Conservation (phyloP, 2,888 invertebrate species). For the Scelioninae gen. 1 region DNA sequence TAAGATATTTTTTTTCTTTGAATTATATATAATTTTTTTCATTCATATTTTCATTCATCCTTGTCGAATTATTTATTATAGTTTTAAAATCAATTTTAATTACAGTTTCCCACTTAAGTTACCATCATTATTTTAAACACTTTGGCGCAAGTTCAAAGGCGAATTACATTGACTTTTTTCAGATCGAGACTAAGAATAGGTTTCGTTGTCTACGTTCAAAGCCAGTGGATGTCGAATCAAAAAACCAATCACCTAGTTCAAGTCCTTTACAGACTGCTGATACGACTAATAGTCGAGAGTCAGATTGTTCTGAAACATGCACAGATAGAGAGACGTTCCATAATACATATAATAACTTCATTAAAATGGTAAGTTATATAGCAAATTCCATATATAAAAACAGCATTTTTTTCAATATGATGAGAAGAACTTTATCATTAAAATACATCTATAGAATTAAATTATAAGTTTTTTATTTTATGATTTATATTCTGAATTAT, state of each 20-base stretch:
- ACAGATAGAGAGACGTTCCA: conserved; percentile 74
- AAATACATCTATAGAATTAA: too few species aligned
- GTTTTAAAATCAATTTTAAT: not conserved
- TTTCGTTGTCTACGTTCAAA: conserved; percentile 81
- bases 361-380: too few species aligned
- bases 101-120: conserved; percentile 20
- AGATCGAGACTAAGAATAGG: conserved; percentile 82
- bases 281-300: conserved; percentile 50
- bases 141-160: conserved; percentile 67
- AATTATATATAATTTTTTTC: too few species aligned
- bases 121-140: conserved; percentile 45
- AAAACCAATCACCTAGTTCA: conserved; percentile 63
- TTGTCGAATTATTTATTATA: too few species aligned
- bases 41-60: too few species aligned
- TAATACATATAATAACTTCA: too few species aligned
- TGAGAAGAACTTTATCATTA: too few species aligned
- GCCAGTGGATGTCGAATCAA: conserved; percentile 78
- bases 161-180: conserved; percentile 58
- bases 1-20: too few species aligned
- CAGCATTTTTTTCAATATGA: too few species aligned
- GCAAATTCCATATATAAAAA: too few species aligned
- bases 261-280: conserved; percentile 39
- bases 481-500: too few species aligned
- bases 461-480: too few species aligned
- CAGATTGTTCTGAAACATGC: conserved; percentile 74